Percentiles rank a stretch among this genome's conserved stretches.
Conservation (phyloP, 2,113 vertebrate genomes). For the Salminus brasiliensis region DNA sequence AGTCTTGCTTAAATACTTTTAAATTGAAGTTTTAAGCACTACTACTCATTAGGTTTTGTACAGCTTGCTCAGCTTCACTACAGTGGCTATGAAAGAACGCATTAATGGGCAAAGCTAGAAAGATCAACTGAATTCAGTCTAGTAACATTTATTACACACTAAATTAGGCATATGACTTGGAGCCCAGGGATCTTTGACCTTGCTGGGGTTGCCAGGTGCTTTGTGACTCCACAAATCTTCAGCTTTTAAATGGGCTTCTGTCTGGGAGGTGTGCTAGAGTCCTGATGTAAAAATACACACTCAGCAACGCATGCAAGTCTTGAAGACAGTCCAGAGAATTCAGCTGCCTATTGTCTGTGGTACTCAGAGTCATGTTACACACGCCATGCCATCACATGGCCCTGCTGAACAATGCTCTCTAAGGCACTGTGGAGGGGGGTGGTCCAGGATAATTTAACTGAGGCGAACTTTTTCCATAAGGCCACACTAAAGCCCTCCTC, state of each 20-base stretch:
- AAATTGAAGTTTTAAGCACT: too few species aligned
- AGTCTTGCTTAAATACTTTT: too few species aligned
- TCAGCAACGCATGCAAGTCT: conserved; percentile 17
- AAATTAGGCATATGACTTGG: neutral
- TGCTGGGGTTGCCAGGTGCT: conserved; percentile 33
- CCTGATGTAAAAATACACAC: conserved; percentile 24
- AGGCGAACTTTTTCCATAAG: conserved; percentile 35
- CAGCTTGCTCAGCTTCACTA: too few species aligned
- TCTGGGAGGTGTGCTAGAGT: neutral
- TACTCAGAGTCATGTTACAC: conserved; percentile 31
- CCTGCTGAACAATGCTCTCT: conserved; percentile 11
- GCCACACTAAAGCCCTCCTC: neutral
- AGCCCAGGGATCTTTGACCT: conserved; percentile 14
- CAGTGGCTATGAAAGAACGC: too few species aligned
- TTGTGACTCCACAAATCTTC: conserved; percentile 4
- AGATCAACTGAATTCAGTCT: too few species aligned
- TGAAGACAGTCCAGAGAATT: conserved; percentile 46
- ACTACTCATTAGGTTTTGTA: too few species aligned
- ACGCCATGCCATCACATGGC: neutral
- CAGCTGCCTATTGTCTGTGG: conserved; percentile 34
- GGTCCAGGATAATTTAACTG: conserved; percentile 5
- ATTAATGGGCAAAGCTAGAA: too few species aligned
- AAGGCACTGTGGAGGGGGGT: conserved; percentile 5
- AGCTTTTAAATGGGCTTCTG: conserved; percentile 30
- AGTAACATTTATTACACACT: neutral